Conservation (phyloP, 2,797 vertebrate genomes). For the Melanotaenia maccullochi region DNA sequence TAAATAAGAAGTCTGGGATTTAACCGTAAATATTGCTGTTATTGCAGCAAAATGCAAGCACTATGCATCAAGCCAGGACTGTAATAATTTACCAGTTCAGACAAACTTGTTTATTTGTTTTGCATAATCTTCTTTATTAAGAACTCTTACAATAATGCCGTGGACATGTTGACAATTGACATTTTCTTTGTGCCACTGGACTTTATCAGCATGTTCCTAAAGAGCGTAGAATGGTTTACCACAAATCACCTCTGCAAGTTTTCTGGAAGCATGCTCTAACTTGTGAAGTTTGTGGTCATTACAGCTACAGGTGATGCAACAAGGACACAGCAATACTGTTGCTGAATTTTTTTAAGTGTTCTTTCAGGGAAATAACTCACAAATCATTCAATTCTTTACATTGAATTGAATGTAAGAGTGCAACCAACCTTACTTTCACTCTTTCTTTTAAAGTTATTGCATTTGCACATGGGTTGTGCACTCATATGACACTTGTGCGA, state of each 20-base stretch:
- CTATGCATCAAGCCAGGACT: not conserved
- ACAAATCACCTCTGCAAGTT: not conserved
- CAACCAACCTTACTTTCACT: slow-evolving; percentile 5
- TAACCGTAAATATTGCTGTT: not conserved
- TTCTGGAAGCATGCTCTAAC: slow-evolving; percentile 3
- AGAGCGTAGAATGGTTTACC: not conserved
- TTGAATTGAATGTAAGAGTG: slow-evolving; percentile 16
- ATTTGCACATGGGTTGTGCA: slow-evolving; percentile 25
- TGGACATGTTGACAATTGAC: not conserved
- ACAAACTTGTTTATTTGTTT: not conserved
- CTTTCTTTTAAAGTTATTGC: slow-evolving; percentile 11
- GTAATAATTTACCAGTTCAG: not conserved
- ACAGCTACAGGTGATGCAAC: not conserved
- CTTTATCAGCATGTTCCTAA: slow-evolving; percentile 3
- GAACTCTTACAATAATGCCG: not conserved
- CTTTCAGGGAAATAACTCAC: slow-evolving; percentile 11
- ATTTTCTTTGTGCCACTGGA: not conserved
- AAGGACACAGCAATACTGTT: slow-evolving; percentile 17
- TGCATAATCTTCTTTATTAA: not conserved
- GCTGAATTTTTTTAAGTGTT: slow-evolving; percentile 14
- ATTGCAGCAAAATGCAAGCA: not conserved
- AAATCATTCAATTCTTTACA: slow-evolving; percentile 19
- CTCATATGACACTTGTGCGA: slow-evolving; percentile 11
- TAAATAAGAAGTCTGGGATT: not conserved
- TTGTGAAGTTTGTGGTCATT: slow-evolving; percentile 11